phyloP scores from a whole-genome alignment of 2,113 vertebrate species.

The Myotis davidii region DNA sequence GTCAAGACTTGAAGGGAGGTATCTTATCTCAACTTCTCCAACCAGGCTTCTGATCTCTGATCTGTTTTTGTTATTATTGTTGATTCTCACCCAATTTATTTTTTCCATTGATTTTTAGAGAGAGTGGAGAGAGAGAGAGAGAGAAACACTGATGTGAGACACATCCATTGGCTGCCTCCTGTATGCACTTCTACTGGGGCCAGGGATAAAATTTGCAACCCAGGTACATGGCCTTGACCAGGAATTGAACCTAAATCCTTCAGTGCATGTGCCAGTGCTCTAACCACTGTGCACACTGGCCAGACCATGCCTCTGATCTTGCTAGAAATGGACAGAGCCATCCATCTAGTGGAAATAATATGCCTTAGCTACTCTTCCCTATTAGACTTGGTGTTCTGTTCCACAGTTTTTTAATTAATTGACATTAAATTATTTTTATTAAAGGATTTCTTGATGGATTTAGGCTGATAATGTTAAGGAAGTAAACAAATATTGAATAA shows the following conservation, averaged over 20 bases:
- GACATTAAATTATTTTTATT: constrained; percentile 1
- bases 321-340: neutral
- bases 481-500: constrained; percentile 24
- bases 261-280: no score
- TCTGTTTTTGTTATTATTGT: no score
- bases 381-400: neutral
- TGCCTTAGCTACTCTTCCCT: neutral
- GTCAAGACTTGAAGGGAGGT: neutral
- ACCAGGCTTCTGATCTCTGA: neutral
- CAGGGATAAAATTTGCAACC: no score
- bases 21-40: neutral
- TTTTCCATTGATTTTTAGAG: no score
- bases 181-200: no score
- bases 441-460: neutral
- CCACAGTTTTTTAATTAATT: constrained; percentile 5
- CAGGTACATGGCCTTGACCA: no score
- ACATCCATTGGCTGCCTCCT: no score
- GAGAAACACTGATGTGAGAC: no score
- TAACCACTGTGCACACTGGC: no score
- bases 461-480: neutral
- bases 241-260: no score
- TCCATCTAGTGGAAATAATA: neutral
- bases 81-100: no score
- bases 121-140: no score
- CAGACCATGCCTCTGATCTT: neutral